Conservation (phyloP, 2,797 vertebrate species). For the Gallinago solitaria region DNA sequence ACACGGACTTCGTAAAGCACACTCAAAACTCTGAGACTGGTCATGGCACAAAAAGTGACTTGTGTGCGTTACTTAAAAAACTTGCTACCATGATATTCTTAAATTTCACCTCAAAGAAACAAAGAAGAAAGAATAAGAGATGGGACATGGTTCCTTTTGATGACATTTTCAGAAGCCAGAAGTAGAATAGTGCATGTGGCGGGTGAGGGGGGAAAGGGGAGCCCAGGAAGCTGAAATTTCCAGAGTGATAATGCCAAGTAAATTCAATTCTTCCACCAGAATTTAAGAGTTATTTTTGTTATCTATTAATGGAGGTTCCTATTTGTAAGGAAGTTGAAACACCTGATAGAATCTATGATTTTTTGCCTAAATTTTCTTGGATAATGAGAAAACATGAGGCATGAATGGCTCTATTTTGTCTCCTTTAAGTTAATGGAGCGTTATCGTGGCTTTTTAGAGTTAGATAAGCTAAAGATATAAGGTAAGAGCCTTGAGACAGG, state of each 20-base stretch:
- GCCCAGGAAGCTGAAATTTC: background rate
- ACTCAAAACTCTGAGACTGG: background rate
- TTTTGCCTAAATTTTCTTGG: background rate
- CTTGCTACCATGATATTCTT: background rate
- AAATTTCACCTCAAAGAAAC: background rate
- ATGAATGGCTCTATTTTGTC: background rate
- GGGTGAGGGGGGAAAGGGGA: background rate
- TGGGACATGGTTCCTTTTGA: background rate
- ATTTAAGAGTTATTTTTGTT: background rate
- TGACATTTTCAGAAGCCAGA: background rate
- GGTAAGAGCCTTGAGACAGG: background rate
- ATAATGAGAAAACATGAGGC: background rate
- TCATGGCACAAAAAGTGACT: background rate
- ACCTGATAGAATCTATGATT: background rate
- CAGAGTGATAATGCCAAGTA: background rate
- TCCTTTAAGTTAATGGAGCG: background rate
- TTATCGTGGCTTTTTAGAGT: background rate
- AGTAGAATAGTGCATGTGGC: background rate
- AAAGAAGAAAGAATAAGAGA: background rate
- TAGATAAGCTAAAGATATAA: background rate
- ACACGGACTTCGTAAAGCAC: background rate
- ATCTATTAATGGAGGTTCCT: background rate
- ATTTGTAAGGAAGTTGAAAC: background rate
- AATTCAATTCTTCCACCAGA: background rate
- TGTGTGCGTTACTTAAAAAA: background rate